Evolutionary conservation across 1,140 invertebrate species (phyloP).

Genomic region (Macrocentrus cingulum): DNA sequence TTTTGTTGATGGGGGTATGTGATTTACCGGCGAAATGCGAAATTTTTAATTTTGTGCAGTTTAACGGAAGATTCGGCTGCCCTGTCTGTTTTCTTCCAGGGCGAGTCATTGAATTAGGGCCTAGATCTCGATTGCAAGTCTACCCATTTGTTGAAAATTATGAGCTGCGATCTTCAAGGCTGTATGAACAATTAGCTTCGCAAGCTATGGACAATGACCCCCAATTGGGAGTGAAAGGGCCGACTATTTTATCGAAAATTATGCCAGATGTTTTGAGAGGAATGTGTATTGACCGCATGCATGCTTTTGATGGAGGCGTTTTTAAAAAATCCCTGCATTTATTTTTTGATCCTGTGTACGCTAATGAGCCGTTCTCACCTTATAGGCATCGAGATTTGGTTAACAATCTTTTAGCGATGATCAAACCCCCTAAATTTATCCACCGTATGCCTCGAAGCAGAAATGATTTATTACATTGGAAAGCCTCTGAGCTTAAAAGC

Average conservation of each 20-base stretch:
- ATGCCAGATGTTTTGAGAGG: slow-evolving; percentile 32
- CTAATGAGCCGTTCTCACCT: slow-evolving; percentile 14
- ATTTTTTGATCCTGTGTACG: slow-evolving; percentile 13
- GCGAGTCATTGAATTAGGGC: no score
- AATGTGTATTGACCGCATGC: slow-evolving; percentile 30
- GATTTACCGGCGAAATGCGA: no score
- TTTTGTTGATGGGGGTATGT: no score
- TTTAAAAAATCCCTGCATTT: slow-evolving; percentile 28
- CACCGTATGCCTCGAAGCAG: slow-evolving; percentile 21
- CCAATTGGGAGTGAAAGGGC: slow-evolving; percentile 22
- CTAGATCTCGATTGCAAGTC: no score
- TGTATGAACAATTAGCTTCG: neutral
- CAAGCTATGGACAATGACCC: slow-evolving; percentile 8
- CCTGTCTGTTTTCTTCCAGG: no score
- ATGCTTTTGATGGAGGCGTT: slow-evolving; percentile 25
- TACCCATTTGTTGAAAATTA: no score
- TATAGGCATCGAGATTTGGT: slow-evolving; percentile 10
- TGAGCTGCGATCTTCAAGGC: no score
- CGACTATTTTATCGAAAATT: slow-evolving; percentile 22
- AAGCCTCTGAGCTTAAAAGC: slow-evolving; percentile 27
- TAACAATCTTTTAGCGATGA: slow-evolving; percentile 9
- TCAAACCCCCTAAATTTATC: slow-evolving; percentile 24
- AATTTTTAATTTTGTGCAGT: no score
- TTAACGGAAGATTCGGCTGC: no score
- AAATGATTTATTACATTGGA: slow-evolving; percentile 24